These are phyloP conservation scores for Pygoscelis adeliae DNA, from an alignment of 2,113 vertebrate genomes.

Conservation along the genomic window DNA sequence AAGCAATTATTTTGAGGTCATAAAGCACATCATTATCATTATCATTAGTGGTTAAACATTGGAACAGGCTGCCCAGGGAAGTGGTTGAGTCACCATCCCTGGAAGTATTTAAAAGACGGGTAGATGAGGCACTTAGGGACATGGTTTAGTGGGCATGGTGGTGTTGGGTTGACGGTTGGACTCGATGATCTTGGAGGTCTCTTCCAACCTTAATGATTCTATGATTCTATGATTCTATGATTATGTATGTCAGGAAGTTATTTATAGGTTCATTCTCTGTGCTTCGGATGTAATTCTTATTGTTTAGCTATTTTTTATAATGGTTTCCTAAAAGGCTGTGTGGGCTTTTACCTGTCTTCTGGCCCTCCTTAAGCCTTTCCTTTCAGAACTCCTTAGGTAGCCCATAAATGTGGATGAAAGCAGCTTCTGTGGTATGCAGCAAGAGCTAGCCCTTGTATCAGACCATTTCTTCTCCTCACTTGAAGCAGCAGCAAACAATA, in stretches of 20 bases:
- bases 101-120: no score
- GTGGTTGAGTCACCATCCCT: no score
- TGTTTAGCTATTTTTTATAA: not conserved
- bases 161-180: no score
- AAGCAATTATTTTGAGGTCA: not conserved
- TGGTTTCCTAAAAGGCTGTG: not conserved
- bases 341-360: not conserved
- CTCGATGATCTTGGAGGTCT: no score
- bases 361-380: not conserved
- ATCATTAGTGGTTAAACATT: no score
- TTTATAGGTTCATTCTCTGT: slow-evolving; percentile 2
- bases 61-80: no score
- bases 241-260: not conserved
- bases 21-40: not conserved
- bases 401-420: not conserved
- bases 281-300: not conserved
- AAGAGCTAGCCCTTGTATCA: not conserved
- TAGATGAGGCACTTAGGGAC: no score
- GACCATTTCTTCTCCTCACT: not conserved
- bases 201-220: no score
- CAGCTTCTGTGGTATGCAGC: not conserved
- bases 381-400: not conserved
- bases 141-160: no score
- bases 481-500: not conserved
- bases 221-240: no score